Evolutionary conservation across 2,888 invertebrate species (phyloP).

Genomic region (Hirtodrosophila confusa): DNA sequence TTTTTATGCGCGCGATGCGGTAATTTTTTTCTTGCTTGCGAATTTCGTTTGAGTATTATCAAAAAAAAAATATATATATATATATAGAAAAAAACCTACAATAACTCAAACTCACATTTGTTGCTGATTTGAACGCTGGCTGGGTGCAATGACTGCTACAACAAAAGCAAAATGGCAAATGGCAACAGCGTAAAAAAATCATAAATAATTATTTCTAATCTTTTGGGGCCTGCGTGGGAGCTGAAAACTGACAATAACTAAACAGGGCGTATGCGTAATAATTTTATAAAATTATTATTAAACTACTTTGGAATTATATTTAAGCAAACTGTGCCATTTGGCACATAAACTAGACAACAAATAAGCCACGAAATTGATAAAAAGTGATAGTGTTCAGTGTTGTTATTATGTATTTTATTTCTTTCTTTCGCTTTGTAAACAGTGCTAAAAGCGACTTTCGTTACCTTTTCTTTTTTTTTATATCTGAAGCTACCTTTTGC

Average conservation of each 20-base stretch:
- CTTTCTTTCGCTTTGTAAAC: constrained; percentile 39
- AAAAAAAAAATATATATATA: constrained; percentile 24
- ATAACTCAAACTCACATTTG: constrained; percentile 47
- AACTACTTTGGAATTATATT: constrained; percentile 10
- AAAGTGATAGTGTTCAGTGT: constrained; percentile 61
- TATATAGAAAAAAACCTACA: constrained; percentile 17
- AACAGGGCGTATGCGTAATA: constrained; percentile 42
- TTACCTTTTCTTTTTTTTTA: constrained; percentile 33
- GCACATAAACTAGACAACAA: constrained; percentile 19
- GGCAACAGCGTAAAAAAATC: constrained; percentile 21
- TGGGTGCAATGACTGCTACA: constrained; percentile 67
- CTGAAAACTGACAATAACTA: neutral
- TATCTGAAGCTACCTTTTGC: constrained; percentile 26
- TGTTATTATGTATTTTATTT: constrained; percentile 40
- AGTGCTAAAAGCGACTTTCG: constrained; percentile 54
- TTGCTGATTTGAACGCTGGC: constrained; percentile 36
- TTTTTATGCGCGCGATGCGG: constrained; percentile 79
- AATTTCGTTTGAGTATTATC: constrained; percentile 70
- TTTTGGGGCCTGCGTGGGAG: constrained; percentile 29
- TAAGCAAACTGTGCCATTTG: constrained; percentile 38
- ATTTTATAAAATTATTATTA: constrained; percentile 8
- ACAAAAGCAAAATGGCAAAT: constrained; percentile 32
- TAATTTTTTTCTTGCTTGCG: constrained; percentile 66
- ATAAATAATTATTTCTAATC: constrained; percentile 33
- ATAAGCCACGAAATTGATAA: constrained; percentile 35